These are phyloP conservation scores for Amia ocellicauda DNA, from an alignment of 2,113 vertebrate species.

Conservation along the genomic window DNA sequence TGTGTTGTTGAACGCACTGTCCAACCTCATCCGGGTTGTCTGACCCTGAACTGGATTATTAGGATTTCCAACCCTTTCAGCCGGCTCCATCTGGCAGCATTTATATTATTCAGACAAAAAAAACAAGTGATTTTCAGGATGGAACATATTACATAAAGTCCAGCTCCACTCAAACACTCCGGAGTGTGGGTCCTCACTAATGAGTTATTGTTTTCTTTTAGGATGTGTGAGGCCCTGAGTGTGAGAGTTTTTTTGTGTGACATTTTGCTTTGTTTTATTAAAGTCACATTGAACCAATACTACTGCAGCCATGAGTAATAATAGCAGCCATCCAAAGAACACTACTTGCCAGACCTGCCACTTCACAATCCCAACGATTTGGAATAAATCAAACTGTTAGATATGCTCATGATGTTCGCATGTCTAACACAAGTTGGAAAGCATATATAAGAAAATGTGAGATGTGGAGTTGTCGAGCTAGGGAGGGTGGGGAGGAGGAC, in stretches of 20 bases:
- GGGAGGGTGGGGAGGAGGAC: too few relatives aligned
- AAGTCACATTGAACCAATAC: too few relatives aligned
- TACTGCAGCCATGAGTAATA: too few relatives aligned
- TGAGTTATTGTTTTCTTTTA: constrained; percentile 20
- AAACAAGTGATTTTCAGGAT: constrained; percentile 15
- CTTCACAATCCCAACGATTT: too few relatives aligned
- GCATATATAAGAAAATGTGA: too few relatives aligned
- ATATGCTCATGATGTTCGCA: too few relatives aligned
- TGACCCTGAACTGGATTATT: constrained; percentile 14
- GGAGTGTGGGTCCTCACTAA: constrained; percentile 16
- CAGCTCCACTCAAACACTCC: constrained; percentile 5
- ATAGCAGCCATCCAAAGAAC: too few relatives aligned
- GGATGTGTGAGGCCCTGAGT: constrained; percentile 3
- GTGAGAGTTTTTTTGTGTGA: constrained; percentile 2
- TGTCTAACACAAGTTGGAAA: too few relatives aligned
- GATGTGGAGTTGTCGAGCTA: too few relatives aligned
- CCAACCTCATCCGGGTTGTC: constrained; percentile 13
- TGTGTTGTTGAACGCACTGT: neutral
- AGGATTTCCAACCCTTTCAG: constrained; percentile 22
- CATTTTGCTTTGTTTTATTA: too few relatives aligned
- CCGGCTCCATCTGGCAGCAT: constrained; percentile 16
- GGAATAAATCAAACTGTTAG: too few relatives aligned
- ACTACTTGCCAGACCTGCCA: too few relatives aligned
- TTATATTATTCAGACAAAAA: constrained; percentile 10
- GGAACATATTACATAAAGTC: constrained; percentile 16